phyloP scores from a whole-genome alignment of 2,888 invertebrate genomes.

The Scrobipalpa costella region DNA sequence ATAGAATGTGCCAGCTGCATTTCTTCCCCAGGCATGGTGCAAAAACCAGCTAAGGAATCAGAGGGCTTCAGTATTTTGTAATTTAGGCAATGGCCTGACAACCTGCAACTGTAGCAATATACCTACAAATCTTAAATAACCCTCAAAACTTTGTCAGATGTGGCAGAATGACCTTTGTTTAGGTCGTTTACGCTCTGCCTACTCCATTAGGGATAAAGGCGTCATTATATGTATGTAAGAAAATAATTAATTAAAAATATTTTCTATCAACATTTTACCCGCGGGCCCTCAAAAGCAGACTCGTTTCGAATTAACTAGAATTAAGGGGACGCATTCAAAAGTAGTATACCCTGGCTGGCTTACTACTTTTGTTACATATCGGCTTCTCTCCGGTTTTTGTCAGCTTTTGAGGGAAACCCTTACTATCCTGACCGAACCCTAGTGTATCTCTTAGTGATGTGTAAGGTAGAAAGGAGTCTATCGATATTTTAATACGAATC shows the following conservation, averaged over 20 bases:
- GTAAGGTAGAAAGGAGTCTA: not conserved
- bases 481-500: not conserved
- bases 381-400: constrained; percentile 43
- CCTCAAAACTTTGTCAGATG: too few species aligned
- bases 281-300: constrained; percentile 29
- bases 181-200: too few species aligned
- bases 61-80: too few species aligned
- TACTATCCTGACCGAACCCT: constrained; percentile 56
- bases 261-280: not conserved
- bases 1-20: too few species aligned
- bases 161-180: too few species aligned
- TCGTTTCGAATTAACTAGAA: constrained; percentile 35
- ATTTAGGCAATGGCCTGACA: too few species aligned
- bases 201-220: too few species aligned
- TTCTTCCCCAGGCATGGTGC: too few species aligned
- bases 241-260: not conserved
- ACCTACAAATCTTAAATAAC: too few species aligned
- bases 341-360: too few species aligned
- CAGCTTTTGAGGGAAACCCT: constrained; percentile 55
- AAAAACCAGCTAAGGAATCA: too few species aligned
- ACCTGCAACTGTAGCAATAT: too few species aligned
- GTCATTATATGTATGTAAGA: not conserved
- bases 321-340: constrained; percentile 31
- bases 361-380: constrained; percentile 66
- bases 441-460: not conserved